Evolutionary conservation across 2,113 vertebrate species (phyloP), one percentile per base, ranked within the genome.

Genomic region (Catharus bicknelli): DNA sequence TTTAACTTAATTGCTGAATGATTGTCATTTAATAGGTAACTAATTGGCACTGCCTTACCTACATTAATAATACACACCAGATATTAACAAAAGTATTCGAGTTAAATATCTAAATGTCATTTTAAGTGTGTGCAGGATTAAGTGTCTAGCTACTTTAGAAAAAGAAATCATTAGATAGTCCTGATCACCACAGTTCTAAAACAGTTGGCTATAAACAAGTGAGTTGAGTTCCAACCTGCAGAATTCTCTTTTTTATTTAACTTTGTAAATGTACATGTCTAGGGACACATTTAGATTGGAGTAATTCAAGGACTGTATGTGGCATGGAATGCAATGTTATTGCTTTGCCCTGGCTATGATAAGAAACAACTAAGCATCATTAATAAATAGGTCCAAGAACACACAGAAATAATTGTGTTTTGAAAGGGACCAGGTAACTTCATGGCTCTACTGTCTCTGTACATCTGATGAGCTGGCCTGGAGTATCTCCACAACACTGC

Each of bases 211-310:
- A 9, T 38, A 57, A 90, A 83, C 1, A 81, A 13, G 5, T 50
- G 6, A 43, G 3, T 30, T 30, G 16, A 29, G 32, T 74, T 86
- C 27, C 0, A 1, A 25, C 38, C 4, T 7, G 42, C 6, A 47
- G 34, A 30, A 5, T 57, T 70, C 13, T 36, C 4, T 53, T 61
- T 64, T 76, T 19, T 7, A 10, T 73, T 64, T 63, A n/a, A 13
- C 2, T 82, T 66, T 43, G 14, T 72, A 16, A 26, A 36, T 29
- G 64, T 18, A 36, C 5, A 7, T 8, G 12, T 57, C 17, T 76
- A 63, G 25, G 45, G 30, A 72, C 9, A 42, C 16, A 0, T 30
- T 45, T 82, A 75, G 7, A n/a, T 6, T 9, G 27, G 23, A 38
- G 10, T 18, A 69, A 38, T 53, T 16, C 12, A 84, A 82, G 13